phyloP scores from a whole-genome alignment of 23 tunicate genomes.

The Styela clava region DNA sequence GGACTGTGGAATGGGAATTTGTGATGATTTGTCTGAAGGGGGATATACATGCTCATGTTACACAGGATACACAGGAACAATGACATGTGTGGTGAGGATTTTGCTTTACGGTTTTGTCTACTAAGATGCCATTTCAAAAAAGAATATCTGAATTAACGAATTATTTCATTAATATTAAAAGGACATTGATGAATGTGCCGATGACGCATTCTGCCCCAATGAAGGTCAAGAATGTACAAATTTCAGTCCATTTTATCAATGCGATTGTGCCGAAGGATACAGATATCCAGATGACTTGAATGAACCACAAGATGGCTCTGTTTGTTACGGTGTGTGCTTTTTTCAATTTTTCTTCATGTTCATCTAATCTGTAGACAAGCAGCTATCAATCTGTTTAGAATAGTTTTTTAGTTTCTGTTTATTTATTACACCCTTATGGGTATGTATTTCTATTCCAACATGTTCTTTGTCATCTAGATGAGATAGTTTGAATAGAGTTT shows the following conservation, averaged over 20 bases:
- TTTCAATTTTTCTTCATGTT: too few species aligned
- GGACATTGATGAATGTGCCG: slow-evolving; percentile 8
- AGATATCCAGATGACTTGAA: not conserved
- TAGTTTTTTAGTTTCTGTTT: too few species aligned
- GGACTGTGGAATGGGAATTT: not conserved
- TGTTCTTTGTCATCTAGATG: too few species aligned
- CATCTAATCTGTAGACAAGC: too few species aligned
- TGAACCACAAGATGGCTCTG: not conserved
- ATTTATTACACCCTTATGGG: too few species aligned
- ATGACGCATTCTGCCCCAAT: not conserved
- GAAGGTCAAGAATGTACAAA: not conserved
- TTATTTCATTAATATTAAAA: not conserved
- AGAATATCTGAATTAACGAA: too few species aligned
- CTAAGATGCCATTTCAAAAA: too few species aligned
- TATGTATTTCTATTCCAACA: too few species aligned
- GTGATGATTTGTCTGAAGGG: not conserved
- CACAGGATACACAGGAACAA: not conserved
- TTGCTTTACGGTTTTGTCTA: too few species aligned
- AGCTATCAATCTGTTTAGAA: too few species aligned
- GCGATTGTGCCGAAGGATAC: slow-evolving; percentile 1
- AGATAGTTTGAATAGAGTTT: too few species aligned
- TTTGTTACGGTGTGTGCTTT: slow-evolving; percentile 3
- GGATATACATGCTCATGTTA: slow-evolving; percentile 1
- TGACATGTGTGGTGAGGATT: not conserved
- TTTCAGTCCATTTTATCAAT: not conserved